Evolutionary conservation across 2,888 invertebrate genomes (phyloP), one percentile per base, ranked within the genome.

Genomic region (Cynaeus angustus): DNA sequence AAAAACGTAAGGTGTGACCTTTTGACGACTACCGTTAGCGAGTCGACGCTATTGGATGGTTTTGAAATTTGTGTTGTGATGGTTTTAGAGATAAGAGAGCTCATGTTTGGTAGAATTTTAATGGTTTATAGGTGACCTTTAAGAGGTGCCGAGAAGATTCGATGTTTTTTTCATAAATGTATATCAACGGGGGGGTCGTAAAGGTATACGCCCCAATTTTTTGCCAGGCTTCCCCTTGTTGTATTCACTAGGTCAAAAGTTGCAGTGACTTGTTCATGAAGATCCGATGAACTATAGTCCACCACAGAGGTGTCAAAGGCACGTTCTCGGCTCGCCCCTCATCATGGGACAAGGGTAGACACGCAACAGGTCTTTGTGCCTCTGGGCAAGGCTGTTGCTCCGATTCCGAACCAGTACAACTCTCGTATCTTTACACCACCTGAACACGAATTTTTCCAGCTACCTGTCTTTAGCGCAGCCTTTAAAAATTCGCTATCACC

Each of bases 361-460:
- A 41, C 41, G 65, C 65, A 65, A 66, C 66, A 66, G 56, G 66
- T 66, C 55, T 66, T 16, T 5, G 30, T 66, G 28, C 45, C 66
- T 48, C n/a, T 46, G 37, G 66, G 66, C 66, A 66, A 66, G 66
- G 66, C 66, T 66, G 66, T 66, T 66, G 66, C 46, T 66, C 56
- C 56, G 66, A 53, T 66, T 56, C 66, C 37, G 43, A 30, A 30
- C 53, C 45, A 30, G 41, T 48, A 43, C 61, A 10, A 37, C 62
- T 59, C 45, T 45, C 41, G 12, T 59, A 43, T 59, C 46, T 45
- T 33, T 16, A 55, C 16, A 55, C 12, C 55, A 55, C 45, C 14
- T 46, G 48, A 41, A 66, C 66, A 66, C 21, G 66, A 38, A 21
- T 66, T 66, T 45, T 56, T 66, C 33, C 56, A 28, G 66, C 66